Evolutionary conservation across 1,140 invertebrate species (phyloP), one percentile per base, ranked within the genome.

Genomic region (Lepidotrigona ventralis): DNA sequence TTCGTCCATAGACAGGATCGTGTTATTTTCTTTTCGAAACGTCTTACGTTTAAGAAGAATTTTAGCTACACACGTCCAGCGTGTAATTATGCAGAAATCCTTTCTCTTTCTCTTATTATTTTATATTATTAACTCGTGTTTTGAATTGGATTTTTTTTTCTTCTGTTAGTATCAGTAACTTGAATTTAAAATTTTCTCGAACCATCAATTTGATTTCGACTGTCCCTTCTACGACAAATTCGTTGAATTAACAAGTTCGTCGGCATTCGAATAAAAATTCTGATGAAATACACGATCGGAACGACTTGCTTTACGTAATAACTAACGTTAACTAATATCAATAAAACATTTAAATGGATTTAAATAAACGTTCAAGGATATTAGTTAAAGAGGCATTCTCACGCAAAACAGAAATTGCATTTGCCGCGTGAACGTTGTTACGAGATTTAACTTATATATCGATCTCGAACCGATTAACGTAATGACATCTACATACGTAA

Each of bases 51-150:
- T 11, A 14, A 56, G 6, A 51, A 60, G 33, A 79, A 72, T 73
- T 66, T 79, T 29, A 19, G 29, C n/a, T 58, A 17, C 68, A 78
- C 83, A 85, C 87, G 87, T 84, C 87, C 87, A 89, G 86, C 87
- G 87, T 83, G 87, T 69, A 76, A 56, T 81, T 12, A n/a, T 23
- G 33, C 51, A 54, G 46, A 78, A 72, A 60, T 77, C 74, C 69
- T 53, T 51, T 29, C 11, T 77, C 74, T 69, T 53, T 56, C n/a
- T 11, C n/a, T 6, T 8, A 5, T 14, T 9, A 8, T n/a, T 39
- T 3, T 26, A 46, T 46, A 46, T 29, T 19, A 12, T 19, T n/a
- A 33, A 76, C 12, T 21, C n/a, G 26, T 14, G 1, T 19, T 21
- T 60, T 21, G n/a, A 46, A 33, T 54, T 0, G 4, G 21, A 26